phyloP scores from a whole-genome alignment of 2,888 invertebrate species.

The Tenthredo livida region DNA sequence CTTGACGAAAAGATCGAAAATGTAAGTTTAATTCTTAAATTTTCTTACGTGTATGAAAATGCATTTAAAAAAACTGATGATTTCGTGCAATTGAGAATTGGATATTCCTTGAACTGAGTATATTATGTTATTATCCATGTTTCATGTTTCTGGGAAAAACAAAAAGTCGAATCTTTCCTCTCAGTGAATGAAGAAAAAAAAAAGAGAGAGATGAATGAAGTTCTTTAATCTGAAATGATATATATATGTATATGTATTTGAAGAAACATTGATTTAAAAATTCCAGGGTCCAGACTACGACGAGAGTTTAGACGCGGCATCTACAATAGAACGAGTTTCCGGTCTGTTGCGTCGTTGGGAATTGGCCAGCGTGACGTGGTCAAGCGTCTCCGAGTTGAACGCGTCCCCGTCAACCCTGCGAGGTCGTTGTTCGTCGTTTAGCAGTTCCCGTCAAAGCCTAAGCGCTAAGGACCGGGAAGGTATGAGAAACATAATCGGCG shows the following conservation, averaged over 20 bases:
- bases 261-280: background rate
- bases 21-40: constrained; percentile 80
- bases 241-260: background rate
- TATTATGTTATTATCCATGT: background rate
- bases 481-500: constrained; percentile 74
- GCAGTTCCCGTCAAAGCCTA: constrained; percentile 64
- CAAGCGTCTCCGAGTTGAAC: constrained; percentile 67
- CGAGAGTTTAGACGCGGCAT: constrained; percentile 85
- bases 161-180: background rate
- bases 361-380: constrained; percentile 82
- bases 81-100: background rate
- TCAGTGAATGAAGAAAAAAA: background rate
- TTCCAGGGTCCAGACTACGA: constrained; percentile 91
- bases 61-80: background rate
- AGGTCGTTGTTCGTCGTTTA: constrained; percentile 57
- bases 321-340: constrained; percentile 85
- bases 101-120: background rate
- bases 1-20: constrained; percentile 95
- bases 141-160: background rate
- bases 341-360: constrained; percentile 89
- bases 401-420: constrained; percentile 56
- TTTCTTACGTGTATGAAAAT: background rate
- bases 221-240: background rate
- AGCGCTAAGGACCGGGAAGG: constrained; percentile 73
- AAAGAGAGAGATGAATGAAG: background rate